phyloP scores from a whole-genome alignment of 2,113 vertebrate species.

The Lasiurus cinereus region DNA sequence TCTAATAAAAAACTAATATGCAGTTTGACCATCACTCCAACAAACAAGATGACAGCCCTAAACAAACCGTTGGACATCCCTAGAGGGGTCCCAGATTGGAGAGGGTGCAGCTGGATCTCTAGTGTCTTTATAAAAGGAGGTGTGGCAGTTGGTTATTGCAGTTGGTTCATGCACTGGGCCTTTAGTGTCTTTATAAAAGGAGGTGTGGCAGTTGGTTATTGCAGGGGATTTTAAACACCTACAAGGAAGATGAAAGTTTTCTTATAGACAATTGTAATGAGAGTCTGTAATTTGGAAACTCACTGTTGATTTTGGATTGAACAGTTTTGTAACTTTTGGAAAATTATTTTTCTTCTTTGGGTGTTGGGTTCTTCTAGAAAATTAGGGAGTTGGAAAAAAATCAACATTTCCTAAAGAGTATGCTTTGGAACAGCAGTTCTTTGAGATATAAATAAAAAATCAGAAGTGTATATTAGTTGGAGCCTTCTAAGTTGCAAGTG shows the following conservation, averaged over 20 bases:
- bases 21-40: no score
- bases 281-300: neutral
- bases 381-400: neutral
- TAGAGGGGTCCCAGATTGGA: no score
- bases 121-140: neutral
- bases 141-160: neutral
- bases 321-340: neutral
- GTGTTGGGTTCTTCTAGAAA: conserved; percentile 17
- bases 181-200: neutral
- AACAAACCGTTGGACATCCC: no score
- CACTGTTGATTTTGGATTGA: neutral
- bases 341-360: neutral
- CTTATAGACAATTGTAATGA: neutral
- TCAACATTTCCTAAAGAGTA: neutral
- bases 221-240: neutral
- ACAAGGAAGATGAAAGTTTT: neutral
- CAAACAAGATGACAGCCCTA: no score
- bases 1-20: no score
- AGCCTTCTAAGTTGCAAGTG: neutral
- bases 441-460: neutral
- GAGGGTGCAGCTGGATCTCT: no score
- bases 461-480: neutral
- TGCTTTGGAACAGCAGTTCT: neutral
- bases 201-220: neutral
- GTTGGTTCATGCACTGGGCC: no score